Conservation (phyloP, 2,797 vertebrate genomes). For the Distichodus sexfasciatus region DNA sequence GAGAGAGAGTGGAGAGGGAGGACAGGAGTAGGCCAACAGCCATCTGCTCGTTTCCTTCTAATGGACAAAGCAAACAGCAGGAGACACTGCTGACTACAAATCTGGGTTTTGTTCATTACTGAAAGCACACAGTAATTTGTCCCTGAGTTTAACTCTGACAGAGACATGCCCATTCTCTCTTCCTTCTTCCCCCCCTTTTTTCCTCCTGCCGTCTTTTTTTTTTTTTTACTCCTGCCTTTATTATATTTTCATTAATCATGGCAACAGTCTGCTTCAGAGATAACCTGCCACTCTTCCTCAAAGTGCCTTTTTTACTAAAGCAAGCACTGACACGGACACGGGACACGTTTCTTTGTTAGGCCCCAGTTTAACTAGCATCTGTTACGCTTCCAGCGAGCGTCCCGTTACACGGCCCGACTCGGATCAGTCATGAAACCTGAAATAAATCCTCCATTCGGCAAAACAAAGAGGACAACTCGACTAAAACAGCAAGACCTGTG, state of each 20-base stretch:
- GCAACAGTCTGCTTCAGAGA: slow-evolving; percentile 2
- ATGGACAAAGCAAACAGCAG: slow-evolving; percentile 85
- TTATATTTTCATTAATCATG: slow-evolving; percentile 30
- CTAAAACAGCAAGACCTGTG: not conserved
- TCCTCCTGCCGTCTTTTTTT: not conserved
- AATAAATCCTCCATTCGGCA: no score
- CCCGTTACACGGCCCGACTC: no score
- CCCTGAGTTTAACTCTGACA: slow-evolving; percentile 35
- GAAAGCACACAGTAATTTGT: slow-evolving; percentile 48
- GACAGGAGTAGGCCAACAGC: slow-evolving; percentile 77
- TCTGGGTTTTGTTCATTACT: slow-evolving; percentile 63
- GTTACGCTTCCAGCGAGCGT: slow-evolving; percentile 1
- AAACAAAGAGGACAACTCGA: no score
- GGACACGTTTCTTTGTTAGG: slow-evolving; percentile 17
- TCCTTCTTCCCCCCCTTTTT: slow-evolving; percentile 22
- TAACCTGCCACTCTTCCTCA: slow-evolving; percentile 22
- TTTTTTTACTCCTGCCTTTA: slow-evolving; percentile 4
- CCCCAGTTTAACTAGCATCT: slow-evolving; percentile 12
- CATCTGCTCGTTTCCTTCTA: slow-evolving; percentile 84
- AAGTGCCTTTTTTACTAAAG: slow-evolving; percentile 19
- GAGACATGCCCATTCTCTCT: slow-evolving; percentile 54
- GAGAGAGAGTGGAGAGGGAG: slow-evolving; percentile 49
- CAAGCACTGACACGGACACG: not conserved
- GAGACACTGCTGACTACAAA: slow-evolving; percentile 81
- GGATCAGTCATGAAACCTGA: not conserved